phyloP scores from a whole-genome alignment of 2,888 invertebrate species.

The Agonum fuliginosum region DNA sequence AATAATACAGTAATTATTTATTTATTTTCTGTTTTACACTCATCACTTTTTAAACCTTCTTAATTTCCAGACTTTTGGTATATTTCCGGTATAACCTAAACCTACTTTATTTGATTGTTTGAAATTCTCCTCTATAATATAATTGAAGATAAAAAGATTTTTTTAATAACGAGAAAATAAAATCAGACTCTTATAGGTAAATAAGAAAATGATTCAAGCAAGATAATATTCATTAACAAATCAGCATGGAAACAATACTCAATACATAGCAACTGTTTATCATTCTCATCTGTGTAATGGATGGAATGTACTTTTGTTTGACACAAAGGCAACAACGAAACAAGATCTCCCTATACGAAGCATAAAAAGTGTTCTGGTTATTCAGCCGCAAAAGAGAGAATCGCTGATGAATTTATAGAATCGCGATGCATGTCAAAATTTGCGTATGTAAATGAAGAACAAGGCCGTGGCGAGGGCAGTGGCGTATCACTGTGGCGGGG shows the following conservation, averaged over 20 bases:
- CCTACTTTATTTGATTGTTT: too few species aligned
- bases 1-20: neutral
- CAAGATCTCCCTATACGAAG: neutral
- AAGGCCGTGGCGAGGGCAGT: slow-evolving; percentile 49
- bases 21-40: too few species aligned
- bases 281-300: too few species aligned
- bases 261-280: too few species aligned
- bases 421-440: slow-evolving; percentile 57
- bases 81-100: too few species aligned
- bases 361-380: slow-evolving; percentile 1
- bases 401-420: slow-evolving; percentile 55
- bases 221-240: neutral
- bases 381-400: slow-evolving; percentile 20
- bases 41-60: too few species aligned
- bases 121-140: too few species aligned
- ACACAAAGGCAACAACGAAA: neutral
- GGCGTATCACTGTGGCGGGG: neutral
- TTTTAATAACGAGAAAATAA: too few species aligned
- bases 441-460: slow-evolving; percentile 59
- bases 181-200: too few species aligned
- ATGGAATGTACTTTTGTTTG: neutral
- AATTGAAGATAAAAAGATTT: too few species aligned
- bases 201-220: too few species aligned
- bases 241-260: neutral
- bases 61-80: too few species aligned